Evolutionary conservation across 1,140 invertebrate species (phyloP).

Genomic region (Drosophila yakuba): DNA sequence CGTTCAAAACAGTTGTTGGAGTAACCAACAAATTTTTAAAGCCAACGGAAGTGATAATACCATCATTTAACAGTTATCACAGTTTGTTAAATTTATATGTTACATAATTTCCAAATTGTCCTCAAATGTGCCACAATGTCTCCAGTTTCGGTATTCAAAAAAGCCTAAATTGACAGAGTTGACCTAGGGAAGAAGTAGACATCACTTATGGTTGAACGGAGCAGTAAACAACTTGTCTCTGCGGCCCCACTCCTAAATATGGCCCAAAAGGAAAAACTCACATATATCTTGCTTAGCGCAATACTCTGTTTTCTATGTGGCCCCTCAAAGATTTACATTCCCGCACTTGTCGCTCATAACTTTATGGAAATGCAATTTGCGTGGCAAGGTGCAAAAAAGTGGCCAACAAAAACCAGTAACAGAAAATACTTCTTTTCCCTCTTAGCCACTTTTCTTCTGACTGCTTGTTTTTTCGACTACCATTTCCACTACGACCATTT

Average conservation of each 20-base stretch:
- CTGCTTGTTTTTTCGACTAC: conserved; percentile 10
- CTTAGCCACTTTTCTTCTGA: conserved; percentile 42
- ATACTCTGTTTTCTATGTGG: conserved; percentile 26
- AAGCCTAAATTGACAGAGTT: conserved; percentile 22
- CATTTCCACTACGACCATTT: no score
- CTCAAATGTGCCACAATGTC: background rate
- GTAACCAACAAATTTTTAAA: no score
- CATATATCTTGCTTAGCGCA: conserved; percentile 48
- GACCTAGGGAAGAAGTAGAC: conserved; percentile 12
- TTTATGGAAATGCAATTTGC: conserved; percentile 68
- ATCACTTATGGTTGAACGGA: conserved; percentile 32
- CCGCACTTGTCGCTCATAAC: conserved; percentile 81
- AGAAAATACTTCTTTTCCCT: conserved; percentile 67
- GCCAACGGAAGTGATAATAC: no score
- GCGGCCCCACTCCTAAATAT: conserved; percentile 25
- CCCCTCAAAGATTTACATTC: conserved; percentile 63
- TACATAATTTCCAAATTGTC: background rate
- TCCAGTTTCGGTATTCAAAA: conserved; percentile 1
- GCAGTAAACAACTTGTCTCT: conserved; percentile 45
- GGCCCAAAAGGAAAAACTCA: conserved; percentile 47
- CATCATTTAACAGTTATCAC: no score
- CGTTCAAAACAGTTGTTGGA: no score
- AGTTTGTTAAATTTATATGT: no score
- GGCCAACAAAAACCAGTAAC: conserved; percentile 52
- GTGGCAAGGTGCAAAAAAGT: conserved; percentile 66